Conservation (phyloP, 2,797 vertebrate genomes). For the Poeciliopsis gracilis region DNA sequence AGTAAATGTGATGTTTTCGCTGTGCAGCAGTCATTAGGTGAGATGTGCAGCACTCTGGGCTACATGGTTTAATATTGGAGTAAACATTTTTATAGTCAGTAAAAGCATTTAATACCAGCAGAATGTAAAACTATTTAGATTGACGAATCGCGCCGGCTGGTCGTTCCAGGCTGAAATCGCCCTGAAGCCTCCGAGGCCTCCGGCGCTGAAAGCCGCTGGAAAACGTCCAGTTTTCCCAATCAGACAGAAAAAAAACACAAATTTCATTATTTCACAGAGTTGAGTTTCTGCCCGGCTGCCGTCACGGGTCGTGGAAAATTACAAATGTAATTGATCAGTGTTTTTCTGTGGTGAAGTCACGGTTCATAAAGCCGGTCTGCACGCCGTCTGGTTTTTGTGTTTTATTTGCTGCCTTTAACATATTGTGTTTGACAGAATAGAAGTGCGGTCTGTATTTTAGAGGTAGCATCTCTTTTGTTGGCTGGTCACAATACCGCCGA, state of each 20-base stretch:
- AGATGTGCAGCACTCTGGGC: not conserved
- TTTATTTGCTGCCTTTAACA: not conserved
- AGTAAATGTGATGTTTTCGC: not conserved
- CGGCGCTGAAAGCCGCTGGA: not conserved
- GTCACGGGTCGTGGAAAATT: slow-evolving; percentile 15
- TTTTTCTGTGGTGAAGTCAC: slow-evolving; percentile 3
- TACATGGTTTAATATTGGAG: not conserved
- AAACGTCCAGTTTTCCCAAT: slow-evolving; percentile 11
- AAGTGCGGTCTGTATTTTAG: not conserved
- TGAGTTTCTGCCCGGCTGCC: slow-evolving; percentile 1
- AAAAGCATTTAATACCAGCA: not conserved
- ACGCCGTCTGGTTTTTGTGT: not conserved
- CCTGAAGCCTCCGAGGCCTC: not conserved
- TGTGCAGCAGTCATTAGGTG: not conserved
- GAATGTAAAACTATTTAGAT: slow-evolving; percentile 3
- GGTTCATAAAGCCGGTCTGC: not conserved
- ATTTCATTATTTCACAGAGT: slow-evolving; percentile 18
- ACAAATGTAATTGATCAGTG: slow-evolving; percentile 7
- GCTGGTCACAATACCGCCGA: slow-evolving; percentile 1
- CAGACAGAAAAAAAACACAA: slow-evolving; percentile 5
- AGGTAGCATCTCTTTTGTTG: not conserved
- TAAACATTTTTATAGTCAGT: not conserved
- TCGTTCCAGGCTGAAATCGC: not conserved
- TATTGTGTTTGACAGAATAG: not conserved
- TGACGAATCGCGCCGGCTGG: not conserved